Evolutionary conservation across 2,888 invertebrate species (phyloP).

Genomic region (Athalia circularis): DNA sequence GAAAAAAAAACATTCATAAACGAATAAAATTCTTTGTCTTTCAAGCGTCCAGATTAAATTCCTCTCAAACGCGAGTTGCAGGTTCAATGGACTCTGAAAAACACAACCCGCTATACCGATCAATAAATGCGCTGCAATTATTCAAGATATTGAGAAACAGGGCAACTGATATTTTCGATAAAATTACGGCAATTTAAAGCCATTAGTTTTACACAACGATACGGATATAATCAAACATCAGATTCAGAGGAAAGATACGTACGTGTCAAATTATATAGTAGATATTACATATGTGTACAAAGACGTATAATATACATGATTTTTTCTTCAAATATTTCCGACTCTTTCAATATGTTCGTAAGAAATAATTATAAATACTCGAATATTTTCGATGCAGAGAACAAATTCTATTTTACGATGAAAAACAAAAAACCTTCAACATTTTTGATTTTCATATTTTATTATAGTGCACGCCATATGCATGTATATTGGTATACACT

Average conservation of each 20-base stretch:
- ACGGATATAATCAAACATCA: background rate
- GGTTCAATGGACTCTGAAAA: constrained; percentile 4
- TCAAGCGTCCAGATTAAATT: background rate
- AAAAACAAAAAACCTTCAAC: no score
- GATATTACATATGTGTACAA: no score
- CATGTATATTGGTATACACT: no score
- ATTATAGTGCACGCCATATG: no score
- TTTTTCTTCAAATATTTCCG: background rate
- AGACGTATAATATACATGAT: no score
- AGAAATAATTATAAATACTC: no score
- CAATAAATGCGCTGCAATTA: background rate
- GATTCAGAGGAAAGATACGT: background rate
- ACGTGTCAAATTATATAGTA: constrained; percentile 26
- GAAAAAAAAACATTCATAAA: no score
- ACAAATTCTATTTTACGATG: no score
- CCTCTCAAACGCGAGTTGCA: background rate
- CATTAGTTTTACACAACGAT: background rate
- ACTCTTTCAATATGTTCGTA: background rate
- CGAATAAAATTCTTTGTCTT: no score
- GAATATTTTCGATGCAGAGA: no score
- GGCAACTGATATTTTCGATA: background rate
- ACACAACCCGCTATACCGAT: background rate
- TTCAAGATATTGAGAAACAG: constrained; percentile 1
- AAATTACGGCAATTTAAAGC: background rate
- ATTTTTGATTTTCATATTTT: no score